Evolutionary conservation across 2,888 invertebrate species (phyloP).

Genomic region (Brenthis ino): DNA sequence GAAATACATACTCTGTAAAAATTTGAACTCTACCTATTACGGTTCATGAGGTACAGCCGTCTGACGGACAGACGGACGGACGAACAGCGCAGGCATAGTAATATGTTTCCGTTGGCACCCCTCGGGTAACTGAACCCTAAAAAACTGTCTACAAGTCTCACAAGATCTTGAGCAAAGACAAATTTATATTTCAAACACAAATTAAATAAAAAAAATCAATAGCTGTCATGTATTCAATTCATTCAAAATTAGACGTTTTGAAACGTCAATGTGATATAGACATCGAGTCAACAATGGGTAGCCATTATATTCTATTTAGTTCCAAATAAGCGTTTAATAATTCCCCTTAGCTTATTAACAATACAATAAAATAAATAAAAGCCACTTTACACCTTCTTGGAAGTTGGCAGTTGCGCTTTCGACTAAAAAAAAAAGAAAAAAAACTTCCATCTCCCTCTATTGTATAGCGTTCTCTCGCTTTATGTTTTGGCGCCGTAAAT

Average conservation of each 20-base stretch:
- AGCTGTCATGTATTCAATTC: constrained; percentile 30
- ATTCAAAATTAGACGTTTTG: constrained; percentile 52
- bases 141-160: constrained; percentile 6
- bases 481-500: constrained; percentile 54
- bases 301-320: constrained; percentile 82
- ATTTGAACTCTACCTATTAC: no score
- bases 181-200: constrained; percentile 68
- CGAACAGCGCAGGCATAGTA: no score
- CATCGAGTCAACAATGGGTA: constrained; percentile 67
- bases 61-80: no score
- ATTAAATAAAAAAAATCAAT: constrained; percentile 50
- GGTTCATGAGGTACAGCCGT: no score
- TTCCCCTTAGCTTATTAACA: constrained; percentile 80
- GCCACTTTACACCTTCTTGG: constrained; percentile 82
- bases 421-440: constrained; percentile 57
- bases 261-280: constrained; percentile 68
- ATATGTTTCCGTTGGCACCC: no score
- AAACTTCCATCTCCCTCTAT: constrained; percentile 47
- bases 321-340: constrained; percentile 81
- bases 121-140: background rate
- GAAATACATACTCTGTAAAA: no score
- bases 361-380: constrained; percentile 80
- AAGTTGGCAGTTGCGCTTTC: constrained; percentile 71
- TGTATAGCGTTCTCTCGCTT: constrained; percentile 54
- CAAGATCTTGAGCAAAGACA: constrained; percentile 41